Conservation (phyloP, 1,140 invertebrate genomes). For the Daktulosphaira vitifoliae region DNA sequence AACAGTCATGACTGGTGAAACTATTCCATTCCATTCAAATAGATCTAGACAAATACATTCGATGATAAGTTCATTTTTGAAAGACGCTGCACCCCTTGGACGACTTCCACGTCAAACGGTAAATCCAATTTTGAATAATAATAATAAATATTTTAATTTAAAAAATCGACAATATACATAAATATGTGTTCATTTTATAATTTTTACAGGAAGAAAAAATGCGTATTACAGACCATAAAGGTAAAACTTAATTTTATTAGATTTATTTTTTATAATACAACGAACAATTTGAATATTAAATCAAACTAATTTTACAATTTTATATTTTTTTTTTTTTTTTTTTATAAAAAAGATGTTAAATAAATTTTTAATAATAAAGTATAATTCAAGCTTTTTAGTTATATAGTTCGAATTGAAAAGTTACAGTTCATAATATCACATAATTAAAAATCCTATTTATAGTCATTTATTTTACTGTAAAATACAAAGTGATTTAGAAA, state of each 20-base stretch:
- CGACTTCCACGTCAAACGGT: slow-evolving; percentile 35
- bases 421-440: too few species aligned
- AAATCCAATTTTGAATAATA: slow-evolving; percentile 11
- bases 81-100: slow-evolving; percentile 47
- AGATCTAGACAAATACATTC: slow-evolving; percentile 70
- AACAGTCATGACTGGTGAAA: slow-evolving; percentile 62
- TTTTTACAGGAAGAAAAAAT: slow-evolving; percentile 38
- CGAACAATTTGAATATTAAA: too few species aligned
- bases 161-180: not conserved
- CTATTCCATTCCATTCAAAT: slow-evolving; percentile 71
- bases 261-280: not conserved
- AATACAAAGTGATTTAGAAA: too few species aligned
- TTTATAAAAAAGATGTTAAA: too few species aligned
- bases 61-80: slow-evolving; percentile 67
- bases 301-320: not conserved
- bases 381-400: too few species aligned
- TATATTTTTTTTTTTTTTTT: slow-evolving; percentile 21
- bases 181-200: not conserved
- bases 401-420: too few species aligned
- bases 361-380: too few species aligned
- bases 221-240: slow-evolving; percentile 38
- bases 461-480: too few species aligned
- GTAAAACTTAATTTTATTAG: slow-evolving; percentile 24
- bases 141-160: not conserved
- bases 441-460: too few species aligned